Percentiles rank a stretch among this genome's conserved stretches.
phyloP scores from a whole-genome alignment of 1,140 invertebrate species.

The Brevipalpus yothersi region DNA sequence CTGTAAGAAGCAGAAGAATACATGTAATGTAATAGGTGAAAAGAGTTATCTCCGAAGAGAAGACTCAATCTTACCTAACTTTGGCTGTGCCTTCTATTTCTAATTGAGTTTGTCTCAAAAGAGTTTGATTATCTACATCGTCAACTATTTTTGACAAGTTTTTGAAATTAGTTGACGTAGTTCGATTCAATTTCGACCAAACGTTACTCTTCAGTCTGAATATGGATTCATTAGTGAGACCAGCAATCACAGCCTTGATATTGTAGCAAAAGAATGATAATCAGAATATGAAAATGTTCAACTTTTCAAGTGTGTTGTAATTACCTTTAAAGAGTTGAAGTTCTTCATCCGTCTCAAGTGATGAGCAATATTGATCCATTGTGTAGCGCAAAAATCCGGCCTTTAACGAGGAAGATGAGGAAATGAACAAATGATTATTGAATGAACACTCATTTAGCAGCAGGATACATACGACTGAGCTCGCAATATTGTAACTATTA shows the following conservation, averaged over 20 bases:
- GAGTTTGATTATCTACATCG: slow-evolving; percentile 12
- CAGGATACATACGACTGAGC: slow-evolving; percentile 2
- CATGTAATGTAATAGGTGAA: background rate
- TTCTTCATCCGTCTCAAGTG: slow-evolving; percentile 10
- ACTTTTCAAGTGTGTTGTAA: background rate
- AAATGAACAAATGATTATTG: background rate
- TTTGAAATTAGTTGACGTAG: slow-evolving; percentile 4
- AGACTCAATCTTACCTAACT: slow-evolving; percentile 1
- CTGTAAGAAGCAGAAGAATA: no score
- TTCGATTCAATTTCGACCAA: slow-evolving; percentile 6
- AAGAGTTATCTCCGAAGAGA: background rate
- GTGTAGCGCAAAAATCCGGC: slow-evolving; percentile 5
- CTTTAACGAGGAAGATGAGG: background rate
- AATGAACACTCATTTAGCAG: background rate
- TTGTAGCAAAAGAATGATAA: background rate
- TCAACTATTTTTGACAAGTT: slow-evolving; percentile 9
- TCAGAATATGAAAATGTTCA: background rate
- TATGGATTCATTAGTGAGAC: slow-evolving; percentile 11
- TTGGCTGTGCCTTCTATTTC: slow-evolving; percentile 13
- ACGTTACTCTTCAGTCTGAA: slow-evolving; percentile 9
- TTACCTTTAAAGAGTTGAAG: slow-evolving; percentile 11
- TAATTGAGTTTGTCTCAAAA: slow-evolving; percentile 10
- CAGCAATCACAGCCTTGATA: slow-evolving; percentile 9
- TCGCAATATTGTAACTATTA: slow-evolving; percentile 10
- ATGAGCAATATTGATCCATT: slow-evolving; percentile 10